Base-by-base conservation (phyloP, 2,797 vertebrate species). In the Gymnoscopelus braueri region DNA sequence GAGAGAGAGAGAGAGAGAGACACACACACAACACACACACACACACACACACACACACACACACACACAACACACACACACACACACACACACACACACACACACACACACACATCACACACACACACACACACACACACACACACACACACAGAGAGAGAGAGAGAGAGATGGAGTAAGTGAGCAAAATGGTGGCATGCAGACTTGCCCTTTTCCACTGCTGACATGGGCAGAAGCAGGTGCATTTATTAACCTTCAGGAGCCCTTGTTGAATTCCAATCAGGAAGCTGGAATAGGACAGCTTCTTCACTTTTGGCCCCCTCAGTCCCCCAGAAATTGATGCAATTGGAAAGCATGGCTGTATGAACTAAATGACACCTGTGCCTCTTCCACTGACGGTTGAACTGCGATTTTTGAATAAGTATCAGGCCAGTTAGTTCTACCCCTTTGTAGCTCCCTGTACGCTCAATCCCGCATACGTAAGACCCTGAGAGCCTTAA, bases 181-280 rank as follows among this genome's bases (percentile, higher is more conserved):
- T 53, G 39, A 75, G 62, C 63, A 67, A 67, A 80, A 78, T 63
- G 58, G 60, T 73, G 65, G 62, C 63, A 54, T 68, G 60, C 59
- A 75, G 69, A 73, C 65, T 60, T 84, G 81, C 64, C 84, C 76
- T 81, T 86, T 85, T 71, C 80, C 68, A 67, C 64, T 68, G 82
- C 88, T 89, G 84, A 87, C 74, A 80, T 15, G 58, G 58, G 64
- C 82, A 82, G 67, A 84, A 65, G 59, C 62, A 65, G 72, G 55
- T 64, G 79, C 78, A 88, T 86, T 75, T 58, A 84, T 88, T 88
- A 85, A 76, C 85, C 86, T 87, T 89, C 73, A 86, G 50, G 68
- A 75, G 70, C 65, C 71, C 67, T 65, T 56, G 56, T 56, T 58
- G 54, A 50, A 65, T 84, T 84, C 76, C 75, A 71, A 87, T 80